phyloP scores from a whole-genome alignment of 2,797 vertebrate genomes.

The Rhinella marina region DNA sequence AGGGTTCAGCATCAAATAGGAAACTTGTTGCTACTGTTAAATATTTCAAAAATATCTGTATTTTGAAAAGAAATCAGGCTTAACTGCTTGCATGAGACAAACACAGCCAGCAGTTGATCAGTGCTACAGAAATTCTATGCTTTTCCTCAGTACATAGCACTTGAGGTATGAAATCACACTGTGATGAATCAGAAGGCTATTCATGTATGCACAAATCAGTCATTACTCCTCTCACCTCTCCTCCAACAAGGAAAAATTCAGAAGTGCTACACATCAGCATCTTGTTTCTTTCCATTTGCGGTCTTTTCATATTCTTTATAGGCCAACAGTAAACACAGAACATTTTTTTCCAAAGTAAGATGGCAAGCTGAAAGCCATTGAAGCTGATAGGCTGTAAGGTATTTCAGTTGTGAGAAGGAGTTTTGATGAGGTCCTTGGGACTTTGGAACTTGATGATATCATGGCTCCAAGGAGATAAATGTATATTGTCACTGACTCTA shows the following conservation, averaged over 20 bases:
- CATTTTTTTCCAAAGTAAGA: constrained; percentile 15
- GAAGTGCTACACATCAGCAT: constrained; percentile 39
- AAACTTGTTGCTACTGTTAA: neutral
- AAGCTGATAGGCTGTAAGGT: constrained; percentile 11
- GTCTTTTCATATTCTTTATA: constrained; percentile 33
- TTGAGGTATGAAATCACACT: constrained; percentile 54
- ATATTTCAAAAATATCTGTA: constrained; percentile 12
- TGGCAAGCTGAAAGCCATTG: neutral
- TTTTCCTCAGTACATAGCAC: constrained; percentile 41
- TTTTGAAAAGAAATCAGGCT: constrained; percentile 34
- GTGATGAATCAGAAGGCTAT: constrained; percentile 57
- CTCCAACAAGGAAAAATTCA: constrained; percentile 45
- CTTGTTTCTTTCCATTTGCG: constrained; percentile 7
- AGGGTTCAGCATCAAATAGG: neutral
- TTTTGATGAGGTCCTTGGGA: constrained; percentile 7
- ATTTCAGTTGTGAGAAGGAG: constrained; percentile 37
- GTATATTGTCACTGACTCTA: constrained; percentile 26
- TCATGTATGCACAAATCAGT: constrained; percentile 49
- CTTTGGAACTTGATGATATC: constrained; percentile 10
- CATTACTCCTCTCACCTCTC: constrained; percentile 41
- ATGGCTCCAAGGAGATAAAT: constrained; percentile 36
- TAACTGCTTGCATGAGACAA: constrained; percentile 22
- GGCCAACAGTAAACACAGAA: constrained; percentile 3
- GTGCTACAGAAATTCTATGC: constrained; percentile 3
- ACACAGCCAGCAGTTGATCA: constrained; percentile 30